Evolutionary conservation across 2,113 vertebrate genomes (phyloP).

Genomic region (Seriola aureovittata): DNA sequence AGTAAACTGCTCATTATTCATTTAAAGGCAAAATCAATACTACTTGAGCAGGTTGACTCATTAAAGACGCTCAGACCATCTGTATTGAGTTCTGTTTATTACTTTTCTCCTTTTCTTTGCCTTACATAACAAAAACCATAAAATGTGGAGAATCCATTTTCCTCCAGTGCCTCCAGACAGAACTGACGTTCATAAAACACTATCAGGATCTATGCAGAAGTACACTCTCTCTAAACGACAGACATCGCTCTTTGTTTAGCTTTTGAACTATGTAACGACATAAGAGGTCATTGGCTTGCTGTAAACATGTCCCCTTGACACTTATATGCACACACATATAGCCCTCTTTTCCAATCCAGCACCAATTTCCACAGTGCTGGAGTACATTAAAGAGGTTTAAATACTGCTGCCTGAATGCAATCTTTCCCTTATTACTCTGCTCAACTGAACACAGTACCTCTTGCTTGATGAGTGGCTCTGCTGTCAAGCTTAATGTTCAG

Average conservation of each 20-base stretch:
- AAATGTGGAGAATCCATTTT: slow-evolving; percentile 26
- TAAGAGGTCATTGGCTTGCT: not conserved
- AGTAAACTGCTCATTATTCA: slow-evolving; percentile 51
- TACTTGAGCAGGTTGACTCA: slow-evolving; percentile 38
- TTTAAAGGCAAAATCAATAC: slow-evolving; percentile 62
- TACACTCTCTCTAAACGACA: not conserved
- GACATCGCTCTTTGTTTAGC: slow-evolving; percentile 35
- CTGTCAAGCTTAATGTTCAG: slow-evolving; percentile 55
- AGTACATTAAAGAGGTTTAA: slow-evolving; percentile 64
- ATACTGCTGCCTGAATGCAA: slow-evolving; percentile 52
- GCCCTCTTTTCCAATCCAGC: not conserved
- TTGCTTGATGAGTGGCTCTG: slow-evolving; percentile 54
- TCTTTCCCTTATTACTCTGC: slow-evolving; percentile 53
- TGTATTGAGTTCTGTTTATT: slow-evolving; percentile 39
- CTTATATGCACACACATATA: slow-evolving; percentile 18
- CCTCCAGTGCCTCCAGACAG: slow-evolving; percentile 4
- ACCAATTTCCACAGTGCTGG: slow-evolving; percentile 27
- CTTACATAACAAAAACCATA: slow-evolving; percentile 36
- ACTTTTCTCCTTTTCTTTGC: slow-evolving; percentile 16
- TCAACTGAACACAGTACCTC: slow-evolving; percentile 42
- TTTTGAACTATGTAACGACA: slow-evolving; percentile 17
- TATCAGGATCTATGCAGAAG: slow-evolving; percentile 9
- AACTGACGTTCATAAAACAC: slow-evolving; percentile 33
- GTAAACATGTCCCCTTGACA: slow-evolving; percentile 29
- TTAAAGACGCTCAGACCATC: slow-evolving; percentile 35